Conservation (phyloP, 2,797 vertebrate genomes). For the Morelia viridis region DNA sequence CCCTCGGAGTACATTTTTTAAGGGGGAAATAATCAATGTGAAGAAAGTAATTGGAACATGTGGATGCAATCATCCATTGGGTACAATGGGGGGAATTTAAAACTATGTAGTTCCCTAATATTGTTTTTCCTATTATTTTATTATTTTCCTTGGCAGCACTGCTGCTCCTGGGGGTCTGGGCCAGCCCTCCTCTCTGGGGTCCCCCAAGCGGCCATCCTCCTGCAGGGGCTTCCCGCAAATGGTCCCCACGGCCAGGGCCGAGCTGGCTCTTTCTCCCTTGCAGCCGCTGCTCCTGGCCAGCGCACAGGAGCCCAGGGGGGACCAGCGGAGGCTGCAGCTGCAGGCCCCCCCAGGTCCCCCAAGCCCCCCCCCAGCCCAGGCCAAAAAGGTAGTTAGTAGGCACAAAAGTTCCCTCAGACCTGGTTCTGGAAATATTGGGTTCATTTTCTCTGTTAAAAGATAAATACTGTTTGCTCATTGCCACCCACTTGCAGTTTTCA, state of each 20-base stretch:
- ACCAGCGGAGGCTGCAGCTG: too few relatives aligned
- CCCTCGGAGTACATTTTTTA: neutral
- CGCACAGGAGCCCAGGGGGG: too few relatives aligned
- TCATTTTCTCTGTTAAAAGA: neutral
- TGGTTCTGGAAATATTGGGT: neutral
- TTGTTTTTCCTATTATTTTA: neutral
- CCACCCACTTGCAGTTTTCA: neutral
- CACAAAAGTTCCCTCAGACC: neutral
- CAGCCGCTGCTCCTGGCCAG: too few relatives aligned
- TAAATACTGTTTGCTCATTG: neutral
- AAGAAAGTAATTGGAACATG: neutral
- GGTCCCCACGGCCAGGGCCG: too few relatives aligned
- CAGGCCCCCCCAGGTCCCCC: too few relatives aligned
- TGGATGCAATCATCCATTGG: neutral
- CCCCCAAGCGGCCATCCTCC: too few relatives aligned
- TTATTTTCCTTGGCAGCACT: neutral
- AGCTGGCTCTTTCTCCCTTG: too few relatives aligned
- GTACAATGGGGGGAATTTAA: neutral
- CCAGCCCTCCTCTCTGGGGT: neutral
- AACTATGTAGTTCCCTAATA: neutral
- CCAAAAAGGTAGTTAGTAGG: neutral
- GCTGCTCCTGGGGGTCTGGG: neutral
- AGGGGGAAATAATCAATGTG: neutral
- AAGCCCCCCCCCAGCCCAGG: neutral
- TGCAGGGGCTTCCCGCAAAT: too few relatives aligned